These are phyloP conservation scores for Hestina assimilis DNA, from an alignment of 1,140 invertebrate species.

Conservation along the genomic window DNA sequence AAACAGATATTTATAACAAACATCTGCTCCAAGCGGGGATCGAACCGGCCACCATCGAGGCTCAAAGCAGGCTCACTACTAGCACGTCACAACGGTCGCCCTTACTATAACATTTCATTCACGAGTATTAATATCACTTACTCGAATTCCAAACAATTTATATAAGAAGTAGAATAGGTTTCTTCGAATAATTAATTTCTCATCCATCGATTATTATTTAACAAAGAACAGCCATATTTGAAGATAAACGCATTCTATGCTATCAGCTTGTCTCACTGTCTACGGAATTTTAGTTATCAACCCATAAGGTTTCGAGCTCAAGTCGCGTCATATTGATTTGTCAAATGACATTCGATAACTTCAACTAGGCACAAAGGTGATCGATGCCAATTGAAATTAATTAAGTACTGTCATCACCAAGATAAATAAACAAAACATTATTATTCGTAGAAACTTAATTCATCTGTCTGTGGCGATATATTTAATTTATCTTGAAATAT, in stretches of 20 bases:
- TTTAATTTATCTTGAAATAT: neutral
- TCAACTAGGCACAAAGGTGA: conserved; percentile 7
- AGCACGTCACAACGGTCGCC: no score
- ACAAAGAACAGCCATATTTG: conserved; percentile 5
- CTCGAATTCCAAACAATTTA: no score
- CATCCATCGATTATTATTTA: conserved; percentile 3
- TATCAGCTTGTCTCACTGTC: conserved; percentile 27
- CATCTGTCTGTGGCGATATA: neutral
- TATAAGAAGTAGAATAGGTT: no score
- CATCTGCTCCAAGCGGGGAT: no score
- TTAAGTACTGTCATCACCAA: conserved; percentile 3
- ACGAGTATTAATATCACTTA: no score
- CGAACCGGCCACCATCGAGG: no score
- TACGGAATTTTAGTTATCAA: conserved; percentile 30
- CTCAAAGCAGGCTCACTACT: no score
- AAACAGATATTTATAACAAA: no score
- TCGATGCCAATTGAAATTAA: conserved; percentile 9
- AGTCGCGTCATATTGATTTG: conserved; percentile 10
- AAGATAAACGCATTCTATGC: conserved; percentile 3
- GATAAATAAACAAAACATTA: conserved; percentile 4
- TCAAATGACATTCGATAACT: conserved; percentile 7
- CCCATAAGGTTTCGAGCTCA: neutral
- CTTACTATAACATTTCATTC: no score
- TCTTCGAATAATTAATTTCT: neutral
- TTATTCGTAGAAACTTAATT: neutral